Conservation (phyloP, 2,888 invertebrate genomes). For the Mimumesa dahlbomi region DNA sequence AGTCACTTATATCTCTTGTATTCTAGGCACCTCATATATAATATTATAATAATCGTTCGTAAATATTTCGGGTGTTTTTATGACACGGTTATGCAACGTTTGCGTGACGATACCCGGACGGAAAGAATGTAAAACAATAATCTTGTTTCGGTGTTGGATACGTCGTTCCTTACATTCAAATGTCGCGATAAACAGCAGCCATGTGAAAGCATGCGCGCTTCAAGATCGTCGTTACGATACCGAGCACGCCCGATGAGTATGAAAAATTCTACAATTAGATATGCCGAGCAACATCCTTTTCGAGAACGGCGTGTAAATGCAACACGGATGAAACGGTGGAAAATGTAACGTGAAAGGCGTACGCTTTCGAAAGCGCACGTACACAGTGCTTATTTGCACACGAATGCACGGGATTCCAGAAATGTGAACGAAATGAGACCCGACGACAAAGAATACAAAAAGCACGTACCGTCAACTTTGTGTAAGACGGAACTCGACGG, state of each 20-base stretch:
- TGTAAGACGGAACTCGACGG: not conserved
- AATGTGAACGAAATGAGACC: slow-evolving; percentile 26
- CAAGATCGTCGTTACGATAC: slow-evolving; percentile 34
- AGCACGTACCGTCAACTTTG: not conserved
- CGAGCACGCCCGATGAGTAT: slow-evolving; percentile 22
- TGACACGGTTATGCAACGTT: no score
- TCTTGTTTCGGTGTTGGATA: no score
- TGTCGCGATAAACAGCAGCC: slow-evolving; percentile 9
- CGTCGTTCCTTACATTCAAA: slow-evolving; percentile 15
- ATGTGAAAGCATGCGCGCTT: not conserved
- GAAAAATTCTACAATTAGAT: slow-evolving; percentile 27
- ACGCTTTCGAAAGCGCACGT: slow-evolving; percentile 16
- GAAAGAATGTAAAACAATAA: no score
- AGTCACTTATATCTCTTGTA: no score
- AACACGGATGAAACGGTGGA: slow-evolving; percentile 25
- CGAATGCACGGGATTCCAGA: slow-evolving; percentile 41
- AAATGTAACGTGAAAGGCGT: slow-evolving; percentile 27
- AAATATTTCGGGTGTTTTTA: no score
- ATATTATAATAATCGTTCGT: no score
- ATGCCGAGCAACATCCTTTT: slow-evolving; percentile 10
- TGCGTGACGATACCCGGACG: no score
- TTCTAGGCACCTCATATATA: no score
- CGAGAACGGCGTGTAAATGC: slow-evolving; percentile 1
- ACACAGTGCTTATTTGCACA: slow-evolving; percentile 43
- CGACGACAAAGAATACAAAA: slow-evolving; percentile 10